Base-by-base conservation (phyloP, 2,797 vertebrate species). In the Pelochelys cantorii region DNA sequence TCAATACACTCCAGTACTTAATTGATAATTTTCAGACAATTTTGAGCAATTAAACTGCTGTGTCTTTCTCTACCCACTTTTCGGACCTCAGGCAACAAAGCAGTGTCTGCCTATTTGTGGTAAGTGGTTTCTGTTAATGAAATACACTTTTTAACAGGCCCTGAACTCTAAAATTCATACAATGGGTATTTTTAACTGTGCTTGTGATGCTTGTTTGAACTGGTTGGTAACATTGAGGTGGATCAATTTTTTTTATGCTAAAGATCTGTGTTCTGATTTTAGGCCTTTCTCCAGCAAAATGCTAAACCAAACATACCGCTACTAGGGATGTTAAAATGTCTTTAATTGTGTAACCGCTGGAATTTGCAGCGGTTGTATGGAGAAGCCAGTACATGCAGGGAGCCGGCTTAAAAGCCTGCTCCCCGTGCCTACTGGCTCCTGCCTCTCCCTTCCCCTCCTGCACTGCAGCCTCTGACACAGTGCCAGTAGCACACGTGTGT, bases 121-220 rank as follows among this genome's bases (percentile, higher is more conserved):
- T 71, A 71, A 42, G 2, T 22, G 89, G 0, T 0, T 89, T 68
- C 89, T 22, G 3, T 34, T 13, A 65, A 83, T 27, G 31, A 31
- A 27, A 88, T 1, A 0, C 0, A 1, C 90, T 87, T 77, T 37
- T 87, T 90, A 92, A 68, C 3, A n/a, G 14, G 22, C 14, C 10
- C n/a, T 81, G 68, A 12, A 25, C 11, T 12, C 2, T 48, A 11
- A 31, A 14, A 22, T 59, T 7, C 15, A 79, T 34, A 27, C 42
- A 60, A 75, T 20, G 34, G 23, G 3, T 14, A 11, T 88, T 88
- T 83, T 42, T 29, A 52, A 9, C 68, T 88, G 42, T 22, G 71
- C 34, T 37, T 80, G 75, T n/a, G 78, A 57, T 71, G 52, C 18
- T 23, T 4, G 1, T 68, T 83, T 88, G 18, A 52, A 31, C 68